These are phyloP conservation scores for Charaxes varanes DNA, from an alignment of 1,140 invertebrate species.

Conservation along the genomic window DNA sequence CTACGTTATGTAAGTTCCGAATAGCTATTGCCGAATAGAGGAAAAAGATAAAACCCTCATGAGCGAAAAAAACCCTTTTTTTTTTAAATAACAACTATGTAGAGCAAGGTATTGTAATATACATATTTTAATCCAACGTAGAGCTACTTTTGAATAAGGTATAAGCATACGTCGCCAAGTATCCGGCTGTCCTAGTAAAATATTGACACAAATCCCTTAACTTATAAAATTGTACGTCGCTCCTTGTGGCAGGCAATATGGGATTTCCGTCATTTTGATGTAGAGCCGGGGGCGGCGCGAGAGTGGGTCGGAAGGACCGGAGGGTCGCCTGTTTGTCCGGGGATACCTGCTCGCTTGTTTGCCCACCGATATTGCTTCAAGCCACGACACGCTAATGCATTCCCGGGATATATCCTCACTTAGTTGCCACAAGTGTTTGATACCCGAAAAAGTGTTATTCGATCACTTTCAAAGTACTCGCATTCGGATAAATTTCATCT, in stretches of 20 bases:
- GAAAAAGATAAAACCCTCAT: no score
- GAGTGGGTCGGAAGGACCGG: constrained; percentile 30
- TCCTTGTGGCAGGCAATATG: constrained; percentile 64
- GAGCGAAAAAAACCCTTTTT: no score
- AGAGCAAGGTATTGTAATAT: no score
- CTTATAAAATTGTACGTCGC: constrained; percentile 69
- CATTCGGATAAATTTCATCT: no score
- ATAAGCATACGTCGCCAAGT: constrained; percentile 20
- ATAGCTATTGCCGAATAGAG: no score
- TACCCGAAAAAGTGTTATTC: no score
- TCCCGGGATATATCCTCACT: constrained; percentile 27
- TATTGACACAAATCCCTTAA: constrained; percentile 73
- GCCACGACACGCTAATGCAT: constrained; percentile 34
- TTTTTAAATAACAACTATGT: no score
- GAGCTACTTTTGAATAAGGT: constrained; percentile 9
- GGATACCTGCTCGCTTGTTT: constrained; percentile 42
- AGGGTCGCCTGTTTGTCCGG: constrained; percentile 45
- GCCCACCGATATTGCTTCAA: constrained; percentile 60
- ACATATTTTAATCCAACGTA: constrained; percentile 3
- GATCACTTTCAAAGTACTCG: background rate
- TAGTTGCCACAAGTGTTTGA: no score
- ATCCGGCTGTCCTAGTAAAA: constrained; percentile 66
- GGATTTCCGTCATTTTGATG: constrained; percentile 72
- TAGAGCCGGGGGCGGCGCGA: constrained; percentile 48
- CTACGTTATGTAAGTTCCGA: no score